Percentiles rank a stretch among this genome's conserved stretches.
Evolutionary conservation across 2,888 invertebrate genomes (phyloP).

Genomic region (Phlogophora meticulosa): DNA sequence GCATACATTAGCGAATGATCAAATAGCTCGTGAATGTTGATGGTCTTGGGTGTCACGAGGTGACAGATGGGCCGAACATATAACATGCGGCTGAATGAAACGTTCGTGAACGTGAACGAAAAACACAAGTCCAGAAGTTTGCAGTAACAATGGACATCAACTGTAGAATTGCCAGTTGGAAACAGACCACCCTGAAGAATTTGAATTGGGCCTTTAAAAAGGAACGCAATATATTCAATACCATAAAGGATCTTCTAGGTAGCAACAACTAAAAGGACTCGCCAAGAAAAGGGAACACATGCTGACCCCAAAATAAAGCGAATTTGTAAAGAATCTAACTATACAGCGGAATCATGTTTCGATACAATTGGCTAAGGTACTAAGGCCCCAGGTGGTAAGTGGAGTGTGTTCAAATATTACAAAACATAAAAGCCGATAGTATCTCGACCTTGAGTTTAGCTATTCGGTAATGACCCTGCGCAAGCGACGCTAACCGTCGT

Average conservation of each 20-base stretch:
- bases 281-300: constrained; percentile 41
- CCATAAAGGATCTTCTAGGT: constrained; percentile 13
- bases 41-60: constrained; percentile 43
- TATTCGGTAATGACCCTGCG: constrained; percentile 84
- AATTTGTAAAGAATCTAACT: constrained; percentile 51
- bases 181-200: constrained; percentile 15
- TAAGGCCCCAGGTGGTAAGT: constrained; percentile 68
- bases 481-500: constrained; percentile 75
- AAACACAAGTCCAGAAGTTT: constrained; percentile 15
- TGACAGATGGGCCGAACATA: constrained; percentile 34
- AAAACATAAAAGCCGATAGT: constrained; percentile 73
- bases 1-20: constrained; percentile 62
- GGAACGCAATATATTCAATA: constrained; percentile 16
- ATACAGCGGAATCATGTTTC: constrained; percentile 51
- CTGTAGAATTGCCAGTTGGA: neutral
- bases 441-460: constrained; percentile 80
- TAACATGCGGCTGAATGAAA: constrained; percentile 1
- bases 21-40: constrained; percentile 61
- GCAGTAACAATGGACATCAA: neutral
- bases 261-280: constrained; percentile 14
- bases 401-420: constrained; percentile 65
- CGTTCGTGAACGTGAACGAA: too few relatives aligned
- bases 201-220: constrained; percentile 11
- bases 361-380: constrained; percentile 53
- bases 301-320: constrained; percentile 26